A percentile compares a stretch with the other conserved stretches of the same genome.
Conservation (phyloP, 2,797 vertebrate species). For the Austrolebias charrua region DNA sequence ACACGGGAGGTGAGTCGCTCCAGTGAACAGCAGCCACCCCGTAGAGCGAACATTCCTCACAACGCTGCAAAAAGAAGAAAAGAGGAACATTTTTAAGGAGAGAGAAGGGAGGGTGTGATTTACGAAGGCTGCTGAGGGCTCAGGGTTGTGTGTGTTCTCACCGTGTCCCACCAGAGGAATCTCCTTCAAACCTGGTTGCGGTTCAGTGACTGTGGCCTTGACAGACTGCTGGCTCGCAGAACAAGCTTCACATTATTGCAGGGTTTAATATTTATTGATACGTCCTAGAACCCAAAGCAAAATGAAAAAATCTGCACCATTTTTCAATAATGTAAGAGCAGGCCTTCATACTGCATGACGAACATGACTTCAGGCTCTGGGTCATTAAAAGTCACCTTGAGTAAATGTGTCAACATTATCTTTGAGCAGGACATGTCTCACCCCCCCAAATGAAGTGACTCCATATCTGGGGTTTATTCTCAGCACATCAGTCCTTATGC, state of each 20-base stretch:
- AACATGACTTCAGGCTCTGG: slow-evolving; percentile 36
- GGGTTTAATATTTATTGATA: slow-evolving; percentile 13
- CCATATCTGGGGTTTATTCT: slow-evolving; percentile 71
- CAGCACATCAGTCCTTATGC: slow-evolving; percentile 56
- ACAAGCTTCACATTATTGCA: slow-evolving; percentile 27
- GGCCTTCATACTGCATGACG: neutral
- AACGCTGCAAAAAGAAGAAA: slow-evolving; percentile 58
- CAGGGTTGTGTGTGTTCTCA: slow-evolving; percentile 55
- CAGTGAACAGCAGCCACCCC: slow-evolving; percentile 73
- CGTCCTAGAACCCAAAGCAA: neutral
- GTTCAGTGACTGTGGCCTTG: slow-evolving; percentile 56
- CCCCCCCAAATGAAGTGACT: slow-evolving; percentile 52
- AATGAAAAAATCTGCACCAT: slow-evolving; percentile 8
- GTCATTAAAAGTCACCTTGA: slow-evolving; percentile 78
- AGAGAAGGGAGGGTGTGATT: slow-evolving; percentile 66
- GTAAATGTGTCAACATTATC: slow-evolving; percentile 73
- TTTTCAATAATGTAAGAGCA: slow-evolving; percentile 19
- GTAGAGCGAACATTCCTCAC: slow-evolving; percentile 72
- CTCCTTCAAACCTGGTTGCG: slow-evolving; percentile 56
- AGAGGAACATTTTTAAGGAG: slow-evolving; percentile 40
- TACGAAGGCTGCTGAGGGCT: slow-evolving; percentile 59
- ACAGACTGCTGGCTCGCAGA: slow-evolving; percentile 28
- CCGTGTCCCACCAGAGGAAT: slow-evolving; percentile 51
- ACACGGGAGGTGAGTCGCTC: slow-evolving; percentile 74
- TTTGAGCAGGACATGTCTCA: slow-evolving; percentile 58